Evolutionary conservation across 2,888 invertebrate genomes (phyloP), one percentile per base, ranked within the genome.

Genomic region (Chymomyza fuscimana): DNA sequence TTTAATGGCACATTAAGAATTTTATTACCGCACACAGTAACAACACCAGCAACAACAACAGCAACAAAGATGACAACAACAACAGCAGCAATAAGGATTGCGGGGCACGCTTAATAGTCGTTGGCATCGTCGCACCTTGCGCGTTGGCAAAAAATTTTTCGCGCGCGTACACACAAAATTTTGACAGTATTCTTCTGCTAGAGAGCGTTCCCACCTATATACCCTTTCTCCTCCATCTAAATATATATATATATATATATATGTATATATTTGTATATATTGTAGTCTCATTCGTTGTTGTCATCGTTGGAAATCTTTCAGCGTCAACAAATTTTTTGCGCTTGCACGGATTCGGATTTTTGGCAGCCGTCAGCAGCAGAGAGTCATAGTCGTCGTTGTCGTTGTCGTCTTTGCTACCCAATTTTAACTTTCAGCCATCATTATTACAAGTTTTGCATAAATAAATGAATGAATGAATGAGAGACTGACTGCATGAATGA

Each of bases 1-100:
- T 90, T 90, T 90, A 90, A 90, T 90, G 90, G 90, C 88, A 89
- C 90, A 90, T 90, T 90, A 90, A 90, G 87, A 89, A 90, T 90
- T 90, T 90, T 90, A 90, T 90, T 90, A 87, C 90, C 87, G 78
- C 86, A 80, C 78, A 62, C 19, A 64, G 29, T 60, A 64, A 32
- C 65, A 69, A 36, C 40, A 50, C 15, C 56, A 25, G 25, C 25
- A 50, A 10, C 29, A 52, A 46, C 40, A 74, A 67, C 77, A 79
- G 19, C 19, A 19, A 19, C 19, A 19, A 19, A 19, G 19, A 19
- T 19, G 19, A 54, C 74, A 75, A 50, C 73, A 76, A 40, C 68
- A 72, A 25, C 67, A 60, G 50, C 59, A 71, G 36, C 63, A 51
- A 32, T 66, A 61, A 67, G 29, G 3, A 71, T 5, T 63, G 15